Evolutionary conservation across 2,888 invertebrate genomes (phyloP).

Genomic region (Nymphalis urticae): DNA sequence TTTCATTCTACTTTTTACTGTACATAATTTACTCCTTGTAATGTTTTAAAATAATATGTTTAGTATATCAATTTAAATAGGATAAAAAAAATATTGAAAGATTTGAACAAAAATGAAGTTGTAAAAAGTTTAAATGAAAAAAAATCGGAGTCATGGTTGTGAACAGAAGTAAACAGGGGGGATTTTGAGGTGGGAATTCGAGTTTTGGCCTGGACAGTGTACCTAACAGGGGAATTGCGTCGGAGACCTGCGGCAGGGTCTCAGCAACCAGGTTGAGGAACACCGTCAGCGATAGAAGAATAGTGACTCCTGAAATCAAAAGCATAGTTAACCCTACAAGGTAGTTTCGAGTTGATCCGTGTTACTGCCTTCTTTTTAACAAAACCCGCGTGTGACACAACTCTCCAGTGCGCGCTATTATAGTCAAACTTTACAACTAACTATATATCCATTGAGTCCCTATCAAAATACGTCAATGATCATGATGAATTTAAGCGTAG

Average conservation of each 20-base stretch:
- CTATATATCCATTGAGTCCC: background rate
- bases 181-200: slow-evolving; percentile 53
- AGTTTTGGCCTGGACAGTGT: slow-evolving; percentile 81
- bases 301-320: slow-evolving; percentile 98
- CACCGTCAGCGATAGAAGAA: slow-evolving; percentile 99
- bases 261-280: slow-evolving; percentile 99
- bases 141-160: slow-evolving; percentile 43
- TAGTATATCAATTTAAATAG: slow-evolving; percentile 50
- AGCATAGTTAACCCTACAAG: slow-evolving; percentile 77
- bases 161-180: slow-evolving; percentile 62
- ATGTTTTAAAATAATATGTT: slow-evolving; percentile 75
- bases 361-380: slow-evolving; percentile 12
- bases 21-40: slow-evolving; percentile 79
- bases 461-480: background rate
- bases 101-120: slow-evolving; percentile 46
- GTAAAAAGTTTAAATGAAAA: slow-evolving; percentile 52
- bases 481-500: slow-evolving; percentile 14
- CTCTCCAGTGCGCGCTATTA: slow-evolving; percentile 46
- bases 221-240: slow-evolving; percentile 99
- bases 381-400: slow-evolving; percentile 44
- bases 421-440: background rate
- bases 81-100: slow-evolving; percentile 42
- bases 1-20: slow-evolving; percentile 30
- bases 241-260: slow-evolving; percentile 99
- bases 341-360: slow-evolving; percentile 21